Conservation (phyloP, 2,113 vertebrate species). For the Coptodon bakossiorum region DNA sequence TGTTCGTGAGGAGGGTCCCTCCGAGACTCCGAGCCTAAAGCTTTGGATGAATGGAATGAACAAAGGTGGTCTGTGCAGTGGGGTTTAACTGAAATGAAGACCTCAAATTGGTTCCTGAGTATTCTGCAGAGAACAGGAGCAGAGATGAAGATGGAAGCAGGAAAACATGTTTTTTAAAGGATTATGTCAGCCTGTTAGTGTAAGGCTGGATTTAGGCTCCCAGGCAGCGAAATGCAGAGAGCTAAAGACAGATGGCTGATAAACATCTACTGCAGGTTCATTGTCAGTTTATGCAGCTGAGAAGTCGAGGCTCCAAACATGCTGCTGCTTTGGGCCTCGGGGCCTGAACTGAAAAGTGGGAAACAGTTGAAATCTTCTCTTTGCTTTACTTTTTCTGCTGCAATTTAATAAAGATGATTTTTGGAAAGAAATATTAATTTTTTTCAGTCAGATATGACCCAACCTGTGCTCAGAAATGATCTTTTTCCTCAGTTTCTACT, state of each 20-base stretch:
- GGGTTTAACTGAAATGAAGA: background rate
- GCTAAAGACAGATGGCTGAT: background rate
- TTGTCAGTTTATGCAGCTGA: background rate
- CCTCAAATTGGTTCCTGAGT: background rate
- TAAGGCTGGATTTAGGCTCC: background rate
- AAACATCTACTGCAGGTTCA: conserved; percentile 1
- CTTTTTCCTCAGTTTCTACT: background rate
- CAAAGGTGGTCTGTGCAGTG: background rate
- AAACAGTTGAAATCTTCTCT: background rate
- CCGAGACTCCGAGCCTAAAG: background rate
- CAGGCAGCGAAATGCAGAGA: background rate
- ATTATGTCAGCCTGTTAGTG: background rate
- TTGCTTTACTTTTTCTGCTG: background rate
- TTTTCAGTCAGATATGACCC: background rate
- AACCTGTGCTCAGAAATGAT: fast-evolving
- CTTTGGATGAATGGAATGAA: background rate
- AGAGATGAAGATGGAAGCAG: background rate
- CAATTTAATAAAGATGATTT: fast-evolving
- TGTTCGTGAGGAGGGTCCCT: background rate
- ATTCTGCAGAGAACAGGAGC: background rate
- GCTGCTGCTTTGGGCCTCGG: background rate
- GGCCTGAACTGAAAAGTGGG: background rate
- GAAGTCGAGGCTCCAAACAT: background rate
- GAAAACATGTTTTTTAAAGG: background rate
- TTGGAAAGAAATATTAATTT: fast-evolving